Percentiles rank a stretch among this genome's conserved stretches.
Evolutionary conservation across 2,888 invertebrate genomes (phyloP).

Genomic region (Drosophila prostipennis): DNA sequence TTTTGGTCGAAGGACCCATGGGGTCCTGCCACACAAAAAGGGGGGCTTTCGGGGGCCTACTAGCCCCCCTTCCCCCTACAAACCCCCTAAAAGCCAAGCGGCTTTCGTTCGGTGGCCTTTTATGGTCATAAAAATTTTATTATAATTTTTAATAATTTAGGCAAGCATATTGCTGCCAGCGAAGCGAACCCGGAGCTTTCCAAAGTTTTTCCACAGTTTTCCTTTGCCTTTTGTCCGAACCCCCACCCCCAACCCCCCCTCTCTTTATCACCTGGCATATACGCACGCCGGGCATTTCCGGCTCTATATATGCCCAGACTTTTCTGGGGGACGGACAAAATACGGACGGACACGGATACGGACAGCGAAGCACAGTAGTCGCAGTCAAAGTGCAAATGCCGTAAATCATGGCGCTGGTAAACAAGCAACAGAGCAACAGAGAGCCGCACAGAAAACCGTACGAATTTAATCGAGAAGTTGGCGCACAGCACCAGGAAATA

Average conservation of each 20-base stretch:
- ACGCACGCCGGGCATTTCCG: constrained; percentile 50
- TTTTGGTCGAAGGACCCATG: constrained; percentile 44
- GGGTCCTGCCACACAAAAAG: background rate
- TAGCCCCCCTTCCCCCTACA: too few relatives aligned
- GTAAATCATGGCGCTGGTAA: constrained; percentile 71
- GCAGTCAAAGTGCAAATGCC: constrained; percentile 66
- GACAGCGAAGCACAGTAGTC: constrained; percentile 42
- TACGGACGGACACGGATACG: constrained; percentile 27
- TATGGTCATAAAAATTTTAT: constrained; percentile 75
- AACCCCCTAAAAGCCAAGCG: constrained; percentile 14
- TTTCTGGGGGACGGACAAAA: constrained; percentile 15
- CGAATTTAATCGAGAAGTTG: constrained; percentile 1
- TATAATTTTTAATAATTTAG: constrained; percentile 76
- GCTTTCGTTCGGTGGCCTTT: constrained; percentile 50
- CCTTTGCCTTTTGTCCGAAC: background rate
- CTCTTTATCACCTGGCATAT: constrained; percentile 42
- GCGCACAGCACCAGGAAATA: constrained; percentile 8
- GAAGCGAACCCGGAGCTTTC: constrained; percentile 16
- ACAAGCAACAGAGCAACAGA: constrained; percentile 49
- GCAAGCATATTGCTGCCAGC: constrained; percentile 45
- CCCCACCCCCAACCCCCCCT: background rate
- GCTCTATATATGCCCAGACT: constrained; percentile 37
- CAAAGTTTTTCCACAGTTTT: constrained; percentile 27
- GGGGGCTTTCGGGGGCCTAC: background rate
- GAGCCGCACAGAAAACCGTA: constrained; percentile 2